Percentiles rank a stretch among this genome's conserved stretches.
phyloP scores from a whole-genome alignment of 2,888 invertebrate genomes.

The Eupithecia inturbata region DNA sequence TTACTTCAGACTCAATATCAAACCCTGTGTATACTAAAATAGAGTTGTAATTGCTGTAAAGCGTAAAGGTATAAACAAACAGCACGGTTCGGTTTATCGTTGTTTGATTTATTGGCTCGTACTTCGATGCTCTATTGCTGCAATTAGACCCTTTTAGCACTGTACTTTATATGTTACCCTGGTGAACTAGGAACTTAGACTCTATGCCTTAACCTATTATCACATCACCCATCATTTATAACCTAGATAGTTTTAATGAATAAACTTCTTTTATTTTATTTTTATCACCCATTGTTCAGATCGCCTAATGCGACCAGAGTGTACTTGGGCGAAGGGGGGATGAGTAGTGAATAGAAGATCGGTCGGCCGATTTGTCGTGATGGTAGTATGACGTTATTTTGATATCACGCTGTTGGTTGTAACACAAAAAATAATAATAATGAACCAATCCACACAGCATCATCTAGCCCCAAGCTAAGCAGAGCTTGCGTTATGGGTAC shows the following conservation, averaged over 20 bases:
- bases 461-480: no score
- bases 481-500: no score
- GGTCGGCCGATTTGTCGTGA: no score
- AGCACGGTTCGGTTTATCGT: constrained; percentile 36
- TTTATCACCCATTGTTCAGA: no score
- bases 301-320: background rate
- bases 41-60: constrained; percentile 21
- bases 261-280: background rate
- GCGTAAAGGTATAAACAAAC: constrained; percentile 31
- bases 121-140: constrained; percentile 44
- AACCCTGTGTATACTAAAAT: constrained; percentile 1
- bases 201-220: constrained; percentile 5
- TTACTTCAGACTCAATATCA: background rate
- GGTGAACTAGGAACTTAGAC: constrained; percentile 25
- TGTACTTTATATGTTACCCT: constrained; percentile 24
- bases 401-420: no score
- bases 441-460: no score
- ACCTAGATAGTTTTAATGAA: no score
- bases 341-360: no score
- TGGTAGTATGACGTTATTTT: no score
- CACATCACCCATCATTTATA: no score
- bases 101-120: constrained; percentile 42
- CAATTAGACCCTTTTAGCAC: constrained; percentile 49
- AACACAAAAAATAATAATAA: no score
- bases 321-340: background rate